Percentiles rank a stretch among this genome's conserved stretches.
These are phyloP conservation scores for Crotalus helleri DNA, from an alignment of 2,113 vertebrate genomes.

Conservation along the genomic window DNA sequence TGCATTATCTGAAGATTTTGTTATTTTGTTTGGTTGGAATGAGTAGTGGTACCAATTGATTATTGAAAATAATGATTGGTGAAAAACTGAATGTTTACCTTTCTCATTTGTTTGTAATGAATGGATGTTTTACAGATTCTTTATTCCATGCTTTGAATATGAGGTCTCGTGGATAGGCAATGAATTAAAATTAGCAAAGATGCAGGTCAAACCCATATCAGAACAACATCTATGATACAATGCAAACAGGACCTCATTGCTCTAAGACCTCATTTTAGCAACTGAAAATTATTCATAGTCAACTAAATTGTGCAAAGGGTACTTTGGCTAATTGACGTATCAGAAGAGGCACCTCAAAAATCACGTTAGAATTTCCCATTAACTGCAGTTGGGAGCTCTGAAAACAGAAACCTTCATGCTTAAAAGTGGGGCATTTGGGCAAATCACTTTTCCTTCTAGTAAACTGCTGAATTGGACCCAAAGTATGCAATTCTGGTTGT, in stretches of 20 bases:
- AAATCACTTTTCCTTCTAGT: conserved; percentile 43
- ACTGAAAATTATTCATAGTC: conserved; percentile 53
- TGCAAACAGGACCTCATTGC: conserved; percentile 47
- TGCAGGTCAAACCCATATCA: conserved; percentile 47
- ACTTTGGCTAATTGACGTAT: conserved; percentile 60
- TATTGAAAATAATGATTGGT: neutral
- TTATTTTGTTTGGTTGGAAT: neutral
- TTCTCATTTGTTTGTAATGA: neutral
- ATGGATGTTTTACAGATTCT: neutral
- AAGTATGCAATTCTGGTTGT: conserved; percentile 36
- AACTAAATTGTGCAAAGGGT: conserved; percentile 50
- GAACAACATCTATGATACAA: conserved; percentile 54
- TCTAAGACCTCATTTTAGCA: conserved; percentile 47
- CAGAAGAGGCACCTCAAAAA: conserved; percentile 60
- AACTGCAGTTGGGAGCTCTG: conserved; percentile 56
- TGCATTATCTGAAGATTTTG: neutral
- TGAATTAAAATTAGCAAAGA: neutral
- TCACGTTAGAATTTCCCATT: conserved; percentile 73
- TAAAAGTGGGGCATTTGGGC: conserved; percentile 27
- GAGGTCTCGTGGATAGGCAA: neutral
- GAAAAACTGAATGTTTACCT: neutral
- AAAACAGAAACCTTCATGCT: conserved; percentile 49
- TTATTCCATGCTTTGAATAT: neutral
- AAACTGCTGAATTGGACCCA: conserved; percentile 28
- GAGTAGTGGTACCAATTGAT: neutral